Evolutionary conservation across 2,113 vertebrate species (phyloP), one percentile per base, ranked within the genome.

Genomic region (Sturnira hondurensis): DNA sequence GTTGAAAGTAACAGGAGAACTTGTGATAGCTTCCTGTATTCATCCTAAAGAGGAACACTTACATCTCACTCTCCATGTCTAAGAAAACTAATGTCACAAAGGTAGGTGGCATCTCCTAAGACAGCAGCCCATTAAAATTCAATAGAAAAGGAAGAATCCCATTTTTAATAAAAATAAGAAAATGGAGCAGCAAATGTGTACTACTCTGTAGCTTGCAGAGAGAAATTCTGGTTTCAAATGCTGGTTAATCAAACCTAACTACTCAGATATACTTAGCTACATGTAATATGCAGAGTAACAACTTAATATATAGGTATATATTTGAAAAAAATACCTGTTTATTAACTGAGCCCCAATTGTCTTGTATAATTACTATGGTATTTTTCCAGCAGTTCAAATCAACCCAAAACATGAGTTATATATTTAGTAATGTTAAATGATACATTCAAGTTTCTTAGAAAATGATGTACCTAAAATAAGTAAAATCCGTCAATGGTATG

Each of bases 121-220:
- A 85, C 78, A 94, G n/a, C 50, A 70, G 20, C n/a, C 90, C 19
- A 28, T n/a, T 70, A 91, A 85, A 94, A 70, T 61, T 90, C n/a
- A 85, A 47, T 28, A 78, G 38, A 78, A 85, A 84, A 36, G 33
- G 20, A 45, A 17, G 11, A 94, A 90, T 70, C 70, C 7, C 28
- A 70, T 70, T 85, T 76, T 85, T 41, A 70, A 78, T 50, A 58
- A 94, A 84, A 61, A 43, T 26, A 36, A 73, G 70, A 38, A n/a
- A 65, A 58, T 65, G 20, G 13, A 45, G 17, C 84, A 84, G 83
- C 13, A 11, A 67, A 85, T 58, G 19, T 50, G 2, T 36, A 31
- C 26, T 41, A 19, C 9, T 50, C 3, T 61, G n/a, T 52, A 26
- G 41, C 67, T 80, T 71, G 22, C 4, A 63, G 22, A 52, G 17